A percentile compares a stretch with the other conserved stretches of the same genome.
phyloP scores from a whole-genome alignment of 1,140 invertebrate genomes.

The Drosophila sulfurigaster region DNA sequence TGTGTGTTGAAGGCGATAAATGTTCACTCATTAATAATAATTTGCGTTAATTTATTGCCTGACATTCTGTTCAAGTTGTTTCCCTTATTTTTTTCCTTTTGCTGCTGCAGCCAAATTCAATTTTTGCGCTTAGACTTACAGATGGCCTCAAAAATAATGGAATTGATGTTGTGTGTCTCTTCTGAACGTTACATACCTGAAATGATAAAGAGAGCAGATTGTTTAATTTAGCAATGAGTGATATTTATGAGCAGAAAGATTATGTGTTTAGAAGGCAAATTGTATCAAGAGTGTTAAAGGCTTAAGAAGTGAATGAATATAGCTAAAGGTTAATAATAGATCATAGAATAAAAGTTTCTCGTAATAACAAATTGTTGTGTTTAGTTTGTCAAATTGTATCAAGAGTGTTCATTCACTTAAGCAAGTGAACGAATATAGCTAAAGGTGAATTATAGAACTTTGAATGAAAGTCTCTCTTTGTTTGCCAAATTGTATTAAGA shows the following conservation, averaged over 20 bases:
- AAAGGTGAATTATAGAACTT: too few species aligned
- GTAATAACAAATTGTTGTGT: too few species aligned
- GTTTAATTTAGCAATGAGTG: slow-evolving; percentile 39
- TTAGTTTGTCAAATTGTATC: too few species aligned
- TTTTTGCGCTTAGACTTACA: slow-evolving; percentile 57
- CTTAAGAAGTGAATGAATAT: too few species aligned
- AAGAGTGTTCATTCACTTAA: too few species aligned
- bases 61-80: slow-evolving; percentile 53
- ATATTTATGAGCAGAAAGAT: slow-evolving; percentile 1
- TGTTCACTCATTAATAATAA: slow-evolving; percentile 79
- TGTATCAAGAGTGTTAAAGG: neutral
- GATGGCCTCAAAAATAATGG: slow-evolving; percentile 67
- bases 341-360: too few species aligned
- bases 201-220: slow-evolving; percentile 45
- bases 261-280: neutral
- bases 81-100: slow-evolving; percentile 2
- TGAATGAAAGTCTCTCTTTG: too few species aligned
- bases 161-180: slow-evolving; percentile 55
- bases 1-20: slow-evolving; percentile 57
- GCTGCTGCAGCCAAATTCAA: slow-evolving; percentile 40
- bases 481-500: neutral
- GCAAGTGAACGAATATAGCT: too few species aligned
- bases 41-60: slow-evolving; percentile 79
- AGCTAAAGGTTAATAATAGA: too few species aligned
- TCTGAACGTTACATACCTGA: slow-evolving; percentile 71